phyloP scores from a whole-genome alignment of 2,888 invertebrate species.

The Tetropium fuscum region DNA sequence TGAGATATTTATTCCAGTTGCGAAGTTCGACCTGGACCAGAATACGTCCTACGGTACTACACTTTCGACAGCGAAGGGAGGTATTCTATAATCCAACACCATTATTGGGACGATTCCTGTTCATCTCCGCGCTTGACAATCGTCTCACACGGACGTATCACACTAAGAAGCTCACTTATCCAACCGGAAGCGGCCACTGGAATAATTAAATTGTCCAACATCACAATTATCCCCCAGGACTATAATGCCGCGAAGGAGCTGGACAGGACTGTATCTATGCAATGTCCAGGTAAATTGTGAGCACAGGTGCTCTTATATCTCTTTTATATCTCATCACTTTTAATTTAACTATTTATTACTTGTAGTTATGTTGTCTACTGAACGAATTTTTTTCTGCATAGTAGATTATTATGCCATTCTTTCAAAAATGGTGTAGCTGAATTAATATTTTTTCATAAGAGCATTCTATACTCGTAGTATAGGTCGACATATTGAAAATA shows the following conservation, averaged over 20 bases:
- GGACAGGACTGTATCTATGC: constrained; percentile 56
- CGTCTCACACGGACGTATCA: constrained; percentile 68
- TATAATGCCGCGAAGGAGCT: constrained; percentile 62
- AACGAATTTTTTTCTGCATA: too few relatives aligned
- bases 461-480: too few relatives aligned
- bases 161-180: constrained; percentile 62
- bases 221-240: constrained; percentile 68
- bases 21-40: constrained; percentile 74
- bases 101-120: constrained; percentile 75
- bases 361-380: too few relatives aligned
- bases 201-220: constrained; percentile 65
- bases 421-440: too few relatives aligned
- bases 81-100: constrained; percentile 71
- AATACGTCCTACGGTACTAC: constrained; percentile 73
- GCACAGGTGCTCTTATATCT: background rate
- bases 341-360: too few relatives aligned
- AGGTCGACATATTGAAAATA: too few relatives aligned
- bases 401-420: too few relatives aligned
- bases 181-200: constrained; percentile 67
- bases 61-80: constrained; percentile 70
- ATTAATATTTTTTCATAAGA: too few relatives aligned
- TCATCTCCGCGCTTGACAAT: constrained; percentile 71
- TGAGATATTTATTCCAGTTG: constrained; percentile 68
- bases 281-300: constrained; percentile 63
- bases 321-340: too few relatives aligned